Conservation (phyloP, 2,888 invertebrate species). For the Malacosoma neustria region DNA sequence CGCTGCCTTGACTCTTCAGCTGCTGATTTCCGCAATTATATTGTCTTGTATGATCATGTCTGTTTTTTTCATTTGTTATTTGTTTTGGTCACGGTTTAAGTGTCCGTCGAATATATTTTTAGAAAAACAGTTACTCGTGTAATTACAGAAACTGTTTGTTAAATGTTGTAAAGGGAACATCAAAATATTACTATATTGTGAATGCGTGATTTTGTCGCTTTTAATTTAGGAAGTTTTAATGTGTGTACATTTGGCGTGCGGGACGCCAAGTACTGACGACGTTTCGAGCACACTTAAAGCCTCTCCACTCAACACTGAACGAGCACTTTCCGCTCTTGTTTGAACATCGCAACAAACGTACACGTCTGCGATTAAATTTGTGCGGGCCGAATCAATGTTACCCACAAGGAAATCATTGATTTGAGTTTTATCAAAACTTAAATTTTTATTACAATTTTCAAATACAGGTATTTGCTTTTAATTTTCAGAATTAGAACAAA, state of each 20-base stretch:
- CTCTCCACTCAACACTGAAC: conserved; percentile 45
- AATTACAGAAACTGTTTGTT: conserved; percentile 38
- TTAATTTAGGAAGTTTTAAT: conserved; percentile 63
- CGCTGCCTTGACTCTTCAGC: no score
- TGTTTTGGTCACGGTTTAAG: no score
- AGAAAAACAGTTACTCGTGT: no score
- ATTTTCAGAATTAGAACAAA: no score
- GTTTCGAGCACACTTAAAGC: conserved; percentile 48
- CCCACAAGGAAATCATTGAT: not conserved
- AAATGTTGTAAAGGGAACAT: conserved; percentile 31
- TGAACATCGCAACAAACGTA: conserved; percentile 56
- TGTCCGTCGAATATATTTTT: no score
- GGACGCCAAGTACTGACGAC: conserved; percentile 43
- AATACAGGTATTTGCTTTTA: no score
- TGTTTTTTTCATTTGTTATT: no score
- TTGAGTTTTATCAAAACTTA: no score
- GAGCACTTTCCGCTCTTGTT: conserved; percentile 51
- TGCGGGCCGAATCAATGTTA: conserved; percentile 17
- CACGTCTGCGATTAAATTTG: conserved; percentile 45
- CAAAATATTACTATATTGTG: no score
- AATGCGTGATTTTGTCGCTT: conserved; percentile 47
- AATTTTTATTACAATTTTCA: no score
- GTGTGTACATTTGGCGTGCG: conserved; percentile 59
- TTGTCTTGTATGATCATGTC: no score
- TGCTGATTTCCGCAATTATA: no score